Evolutionary conservation across 2,113 vertebrate genomes (phyloP), one percentile per base, ranked within the genome.

Genomic region (Sinocyclocheilus rhinocerous): DNA sequence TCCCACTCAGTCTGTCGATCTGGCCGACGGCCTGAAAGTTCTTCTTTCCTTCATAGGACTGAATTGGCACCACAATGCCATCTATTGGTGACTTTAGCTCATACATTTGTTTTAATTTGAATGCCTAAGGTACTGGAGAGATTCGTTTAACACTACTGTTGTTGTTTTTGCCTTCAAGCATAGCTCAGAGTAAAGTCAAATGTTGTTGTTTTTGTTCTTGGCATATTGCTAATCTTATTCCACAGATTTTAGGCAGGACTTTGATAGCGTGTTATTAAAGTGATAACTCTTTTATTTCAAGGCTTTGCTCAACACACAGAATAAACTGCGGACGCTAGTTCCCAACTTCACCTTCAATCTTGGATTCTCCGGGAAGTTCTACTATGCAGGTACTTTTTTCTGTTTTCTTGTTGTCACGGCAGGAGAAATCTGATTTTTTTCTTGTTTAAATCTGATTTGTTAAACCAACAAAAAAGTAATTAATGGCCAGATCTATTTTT

Each of bases 281-380:
- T 52, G 13, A 72, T 52, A 69, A 83, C 29, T 83, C 29, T 57
- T 89, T 9, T 0, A 26, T 91, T 88, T 81, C 9, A 90, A 99
- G 98, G 98, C 98, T 70, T 93, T 99, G 73, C 92, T 99, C 91
- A 97, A 94, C 92, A 97, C 97, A n/a, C 98, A 99, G 92, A 97
- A 93, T 92, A 99, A 99, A 91, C 95, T 99, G 87, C 96, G 96
- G 92, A 94, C 94, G 1, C 93, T 99, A 90, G 97, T 99, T 52
- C 97, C 97, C 83, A 96, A 98, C 90, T 99, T 99, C 91, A 99
- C 98, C 87, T 99, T 99, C 93, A 99, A 99, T 91, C 92, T 99
- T 91, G 98, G 98, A 79, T 99, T 99, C 94, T 99, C 98, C 83
- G 98, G 98, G 90, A 99, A 99, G 92, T 99, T 99, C 93, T 99